These are phyloP conservation scores for Calidris pygmaea DNA, from an alignment of 2,113 vertebrate species.

Conservation along the genomic window DNA sequence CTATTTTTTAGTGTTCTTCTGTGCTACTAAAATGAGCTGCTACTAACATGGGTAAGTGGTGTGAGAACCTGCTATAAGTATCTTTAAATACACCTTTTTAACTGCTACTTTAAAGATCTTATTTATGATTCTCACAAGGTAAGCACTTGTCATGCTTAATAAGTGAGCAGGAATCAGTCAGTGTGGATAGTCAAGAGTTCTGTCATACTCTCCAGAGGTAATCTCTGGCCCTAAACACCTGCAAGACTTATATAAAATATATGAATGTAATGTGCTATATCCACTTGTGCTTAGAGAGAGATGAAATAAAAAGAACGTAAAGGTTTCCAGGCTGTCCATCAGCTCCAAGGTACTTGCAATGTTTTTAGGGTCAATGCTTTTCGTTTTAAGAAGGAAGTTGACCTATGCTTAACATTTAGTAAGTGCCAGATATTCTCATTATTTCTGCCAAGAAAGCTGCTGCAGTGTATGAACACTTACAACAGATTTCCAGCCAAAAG, in stretches of 20 bases:
- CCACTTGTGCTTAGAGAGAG: neutral
- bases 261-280: neutral
- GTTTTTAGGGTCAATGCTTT: conserved; percentile 4
- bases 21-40: neutral
- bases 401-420: conserved; percentile 55
- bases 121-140: neutral
- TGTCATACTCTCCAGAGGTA: neutral
- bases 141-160: neutral
- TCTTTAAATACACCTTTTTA: neutral
- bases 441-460: conserved; percentile 39
- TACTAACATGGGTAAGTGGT: neutral
- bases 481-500: neutral
- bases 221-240: neutral
- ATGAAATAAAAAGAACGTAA: neutral
- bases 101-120: neutral
- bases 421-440: conserved; percentile 36
- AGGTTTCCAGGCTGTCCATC: conserved; percentile 2
- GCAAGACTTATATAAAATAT: neutral
- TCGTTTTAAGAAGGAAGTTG: conserved; percentile 27
- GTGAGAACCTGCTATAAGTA: neutral
- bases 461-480: neutral
- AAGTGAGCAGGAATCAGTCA: neutral
- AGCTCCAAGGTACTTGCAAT: neutral
- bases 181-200: neutral
- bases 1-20: neutral